Base-by-base conservation (phyloP, 2,888 invertebrate species). In the Subacronicta megacephala region DNA sequence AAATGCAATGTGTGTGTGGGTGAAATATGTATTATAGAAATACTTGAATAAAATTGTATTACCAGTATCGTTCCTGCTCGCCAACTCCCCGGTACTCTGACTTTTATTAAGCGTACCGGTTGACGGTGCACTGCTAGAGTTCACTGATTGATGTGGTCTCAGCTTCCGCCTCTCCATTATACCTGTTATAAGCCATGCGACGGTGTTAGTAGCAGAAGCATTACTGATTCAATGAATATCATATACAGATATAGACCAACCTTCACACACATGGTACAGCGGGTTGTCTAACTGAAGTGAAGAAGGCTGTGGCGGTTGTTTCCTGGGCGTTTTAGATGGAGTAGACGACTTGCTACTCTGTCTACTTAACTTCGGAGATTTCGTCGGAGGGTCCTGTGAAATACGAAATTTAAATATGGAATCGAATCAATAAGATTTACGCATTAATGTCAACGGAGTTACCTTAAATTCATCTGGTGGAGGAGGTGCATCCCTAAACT, bases 261-360 rank as follows among this genome's bases (percentile, higher is more conserved):
- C 96, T 91, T 97, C 97, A 80, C 97, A 97, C 42, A 97, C 96
- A 83, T 97, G 97, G 80, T 97, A 97, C 5, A 97, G 90, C 0
- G 97, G 96, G 89, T 97, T 97, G 82, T 97, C 97, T 62, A 90
- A 84, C 72, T 91, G 94, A 62, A 88, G 85, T 29, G 90, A 93
- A 50, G 88, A 89, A 49, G 89, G 87, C 59, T 89, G 88, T 6
- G 76, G 56, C 12, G 78, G 77, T 62, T 90, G 90, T 41, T 89
- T 88, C n/a, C 84, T 78, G 12, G 90, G 85, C 2, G 90, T 89
- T 77, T 89, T 93, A 1, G 94, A 92, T 20, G 93, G 92, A 26
- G 93, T 94, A 23, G 94, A 93, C 7, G 92, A 87, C 77, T 93
- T 93, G 75, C 94, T 94, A 58, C 90, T 93, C 72, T 91, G 90